phyloP scores from a whole-genome alignment of 2,888 invertebrate genomes.

The Scaptomyza flava region DNA sequence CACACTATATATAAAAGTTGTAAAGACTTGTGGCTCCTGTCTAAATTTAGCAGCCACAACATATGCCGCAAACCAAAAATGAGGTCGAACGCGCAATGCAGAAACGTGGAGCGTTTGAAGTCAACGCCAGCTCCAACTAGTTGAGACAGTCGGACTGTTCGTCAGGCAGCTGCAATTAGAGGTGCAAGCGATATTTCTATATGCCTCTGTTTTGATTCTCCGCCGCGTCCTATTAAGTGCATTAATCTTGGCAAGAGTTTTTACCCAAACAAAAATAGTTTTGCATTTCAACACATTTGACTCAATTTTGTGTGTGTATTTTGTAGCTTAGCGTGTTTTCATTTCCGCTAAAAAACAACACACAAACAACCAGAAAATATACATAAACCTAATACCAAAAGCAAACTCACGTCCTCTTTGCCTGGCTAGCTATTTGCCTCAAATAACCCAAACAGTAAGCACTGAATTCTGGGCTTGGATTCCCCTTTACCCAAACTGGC shows the following conservation, averaged over 20 bases:
- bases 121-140: slow-evolving; percentile 35
- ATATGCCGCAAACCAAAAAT: slow-evolving; percentile 49
- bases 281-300: slow-evolving; percentile 63
- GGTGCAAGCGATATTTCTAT: slow-evolving; percentile 36
- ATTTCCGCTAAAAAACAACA: slow-evolving; percentile 46
- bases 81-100: slow-evolving; percentile 57
- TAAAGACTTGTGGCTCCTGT: slow-evolving; percentile 41
- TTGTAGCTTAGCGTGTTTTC: slow-evolving; percentile 36
- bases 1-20: slow-evolving; percentile 9
- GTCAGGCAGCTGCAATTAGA: slow-evolving; percentile 66
- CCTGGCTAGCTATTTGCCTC: slow-evolving; percentile 56
- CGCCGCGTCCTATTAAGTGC: slow-evolving; percentile 75
- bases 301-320: slow-evolving; percentile 3
- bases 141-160: not conserved
- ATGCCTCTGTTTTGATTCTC: slow-evolving; percentile 35
- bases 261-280: slow-evolving; percentile 57
- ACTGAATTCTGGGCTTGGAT: not conserved
- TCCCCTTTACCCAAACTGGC: slow-evolving; percentile 28
- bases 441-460: slow-evolving; percentile 38
- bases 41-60: slow-evolving; percentile 62
- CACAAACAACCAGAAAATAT: slow-evolving; percentile 11
- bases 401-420: slow-evolving; percentile 12
- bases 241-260: slow-evolving; percentile 70
- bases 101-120: slow-evolving; percentile 63
- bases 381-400: no score